Evolutionary conservation across 1,140 invertebrate genomes (phyloP).

Genomic region (Spodoptera litura): DNA sequence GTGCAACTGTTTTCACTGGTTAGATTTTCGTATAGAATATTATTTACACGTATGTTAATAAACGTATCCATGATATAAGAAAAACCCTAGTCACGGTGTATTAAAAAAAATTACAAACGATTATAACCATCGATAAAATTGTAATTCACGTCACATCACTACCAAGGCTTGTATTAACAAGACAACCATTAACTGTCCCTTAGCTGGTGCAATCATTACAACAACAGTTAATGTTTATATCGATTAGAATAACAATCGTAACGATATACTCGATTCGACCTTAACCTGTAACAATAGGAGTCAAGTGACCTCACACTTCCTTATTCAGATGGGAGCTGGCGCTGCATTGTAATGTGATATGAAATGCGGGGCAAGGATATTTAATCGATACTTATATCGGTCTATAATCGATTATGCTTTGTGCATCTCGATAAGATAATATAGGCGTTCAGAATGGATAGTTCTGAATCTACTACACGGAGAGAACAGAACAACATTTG

Average conservation of each 20-base stretch:
- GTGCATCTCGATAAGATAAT: neutral
- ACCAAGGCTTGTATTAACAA: conserved; percentile 5
- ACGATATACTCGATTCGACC: conserved; percentile 49
- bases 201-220: conserved; percentile 33
- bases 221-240: conserved; percentile 17
- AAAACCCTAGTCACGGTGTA: too few relatives aligned
- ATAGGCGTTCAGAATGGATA: too few relatives aligned
- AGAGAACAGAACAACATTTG: too few relatives aligned
- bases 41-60: too few relatives aligned
- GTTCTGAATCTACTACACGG: too few relatives aligned
- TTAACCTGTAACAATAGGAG: conserved; percentile 59
- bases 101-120: too few relatives aligned
- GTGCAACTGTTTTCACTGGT: too few relatives aligned
- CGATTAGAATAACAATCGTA: conserved; percentile 36
- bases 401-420: too few relatives aligned
- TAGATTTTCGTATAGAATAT: too few relatives aligned
- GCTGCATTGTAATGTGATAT: conserved; percentile 55
- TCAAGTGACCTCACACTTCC: conserved; percentile 55
- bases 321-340: conserved; percentile 50
- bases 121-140: neutral
- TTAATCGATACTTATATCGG: neutral
- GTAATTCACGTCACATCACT: conserved; percentile 9
- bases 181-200: neutral
- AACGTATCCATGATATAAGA: too few relatives aligned
- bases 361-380: conserved; percentile 54